Evolutionary conservation across 2,888 invertebrate species (phyloP).

Genomic region (Mamestra brassicae): DNA sequence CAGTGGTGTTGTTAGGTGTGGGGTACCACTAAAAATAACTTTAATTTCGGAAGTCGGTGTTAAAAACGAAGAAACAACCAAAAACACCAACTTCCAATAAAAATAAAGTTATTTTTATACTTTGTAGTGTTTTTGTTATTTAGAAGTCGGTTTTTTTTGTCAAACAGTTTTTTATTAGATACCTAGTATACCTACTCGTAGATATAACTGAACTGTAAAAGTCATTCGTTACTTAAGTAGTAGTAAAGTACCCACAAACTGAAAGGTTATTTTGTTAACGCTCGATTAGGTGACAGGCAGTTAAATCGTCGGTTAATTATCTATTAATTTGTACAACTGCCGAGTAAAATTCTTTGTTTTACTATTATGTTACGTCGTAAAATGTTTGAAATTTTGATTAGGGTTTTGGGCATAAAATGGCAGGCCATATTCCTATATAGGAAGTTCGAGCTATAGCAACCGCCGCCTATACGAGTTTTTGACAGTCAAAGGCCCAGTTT

Average conservation of each 20-base stretch:
- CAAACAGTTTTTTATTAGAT: no score
- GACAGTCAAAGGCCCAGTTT: no score
- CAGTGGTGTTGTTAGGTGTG: no score
- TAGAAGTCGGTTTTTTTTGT: no score
- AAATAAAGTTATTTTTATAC: no score
- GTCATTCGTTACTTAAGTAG: slow-evolving; percentile 1
- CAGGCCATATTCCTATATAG: background rate
- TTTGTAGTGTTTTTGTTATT: no score
- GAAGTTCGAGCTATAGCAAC: background rate
- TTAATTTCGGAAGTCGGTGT: no score
- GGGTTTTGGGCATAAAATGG: background rate
- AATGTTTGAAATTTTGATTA: slow-evolving; percentile 17
- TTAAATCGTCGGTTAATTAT: slow-evolving; percentile 27
- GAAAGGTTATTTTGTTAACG: slow-evolving; percentile 10
- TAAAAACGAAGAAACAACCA: no score
- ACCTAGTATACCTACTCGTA: no score
- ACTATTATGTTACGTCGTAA: background rate
- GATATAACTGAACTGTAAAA: slow-evolving; percentile 8
- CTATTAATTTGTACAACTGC: slow-evolving; percentile 23
- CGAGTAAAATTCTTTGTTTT: slow-evolving; percentile 9
- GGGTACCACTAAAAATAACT: no score
- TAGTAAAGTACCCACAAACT: background rate
- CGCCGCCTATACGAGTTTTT: no score
- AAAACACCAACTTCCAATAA: no score
- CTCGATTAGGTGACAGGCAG: slow-evolving; percentile 11